Evolutionary conservation across 2,888 invertebrate species (phyloP).

Genomic region (Melanostoma mellinum): DNA sequence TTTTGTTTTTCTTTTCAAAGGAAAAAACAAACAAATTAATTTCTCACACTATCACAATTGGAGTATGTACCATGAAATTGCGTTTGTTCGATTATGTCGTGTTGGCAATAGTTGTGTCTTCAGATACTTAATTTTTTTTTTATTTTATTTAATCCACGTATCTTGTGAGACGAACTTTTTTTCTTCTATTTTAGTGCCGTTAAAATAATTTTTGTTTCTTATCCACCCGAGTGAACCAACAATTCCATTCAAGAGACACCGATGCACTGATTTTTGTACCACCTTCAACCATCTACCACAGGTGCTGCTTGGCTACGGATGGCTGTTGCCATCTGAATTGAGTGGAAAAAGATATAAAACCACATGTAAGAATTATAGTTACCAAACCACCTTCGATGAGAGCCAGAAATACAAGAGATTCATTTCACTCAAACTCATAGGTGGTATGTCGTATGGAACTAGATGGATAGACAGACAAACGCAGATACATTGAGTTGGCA

Average conservation of each 20-base stretch:
- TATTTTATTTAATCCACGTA: conserved; percentile 60
- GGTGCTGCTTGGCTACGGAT: conserved; percentile 54
- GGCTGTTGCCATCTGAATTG: conserved; percentile 63
- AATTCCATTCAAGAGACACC: conserved; percentile 81
- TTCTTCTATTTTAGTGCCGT: conserved; percentile 9
- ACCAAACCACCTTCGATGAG: conserved; percentile 61
- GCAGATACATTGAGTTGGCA: neutral
- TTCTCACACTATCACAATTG: conserved; percentile 44
- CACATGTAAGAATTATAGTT: conserved; percentile 57
- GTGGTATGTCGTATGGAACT: neutral
- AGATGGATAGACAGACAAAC: no score
- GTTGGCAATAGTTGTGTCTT: conserved; percentile 60
- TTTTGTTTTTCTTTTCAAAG: conserved; percentile 50
- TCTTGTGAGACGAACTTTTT: conserved; percentile 24
- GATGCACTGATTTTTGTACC: conserved; percentile 80
- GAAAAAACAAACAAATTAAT: conserved; percentile 32
- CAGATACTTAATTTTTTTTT: conserved; percentile 49
- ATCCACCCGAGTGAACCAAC: conserved; percentile 76
- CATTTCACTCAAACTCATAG: conserved; percentile 21
- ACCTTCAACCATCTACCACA: conserved; percentile 74
- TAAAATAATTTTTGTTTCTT: conserved; percentile 19
- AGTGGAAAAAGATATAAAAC: conserved; percentile 58
- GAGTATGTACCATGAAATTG: conserved; percentile 60
- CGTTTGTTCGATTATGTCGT: conserved; percentile 64
- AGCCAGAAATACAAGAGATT: conserved; percentile 57